phyloP scores from a whole-genome alignment of 2,888 invertebrate genomes.

The Cosmorhoe ocellata region DNA sequence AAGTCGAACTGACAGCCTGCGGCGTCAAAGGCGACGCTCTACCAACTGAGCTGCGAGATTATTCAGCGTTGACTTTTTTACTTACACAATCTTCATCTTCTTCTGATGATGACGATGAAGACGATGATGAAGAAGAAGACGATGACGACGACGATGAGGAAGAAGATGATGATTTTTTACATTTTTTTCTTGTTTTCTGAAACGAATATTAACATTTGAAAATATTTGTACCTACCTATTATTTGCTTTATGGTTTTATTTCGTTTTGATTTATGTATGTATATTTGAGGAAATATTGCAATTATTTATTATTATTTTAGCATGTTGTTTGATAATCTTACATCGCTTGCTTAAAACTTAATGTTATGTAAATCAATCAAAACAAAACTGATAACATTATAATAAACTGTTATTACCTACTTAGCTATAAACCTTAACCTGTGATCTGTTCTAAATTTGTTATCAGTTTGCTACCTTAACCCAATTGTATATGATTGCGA shows the following conservation, averaged over 20 bases:
- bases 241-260: too few species aligned
- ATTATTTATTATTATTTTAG: too few species aligned
- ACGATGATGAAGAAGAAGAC: constrained; percentile 46
- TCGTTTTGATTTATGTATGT: too few species aligned
- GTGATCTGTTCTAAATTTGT: constrained; percentile 45
- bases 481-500: too few species aligned
- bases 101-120: constrained; percentile 46
- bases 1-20: too few species aligned
- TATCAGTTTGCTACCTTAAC: constrained; percentile 28
- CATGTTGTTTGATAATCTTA: too few species aligned
- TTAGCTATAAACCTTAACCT: constrained; percentile 40
- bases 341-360: too few species aligned
- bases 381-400: background rate
- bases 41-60: too few species aligned
- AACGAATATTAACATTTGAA: constrained; percentile 10
- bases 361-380: background rate
- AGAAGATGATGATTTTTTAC: constrained; percentile 48
- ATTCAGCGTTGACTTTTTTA: background rate
- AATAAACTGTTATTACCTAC: background rate
- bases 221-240: background rate
- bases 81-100: constrained; percentile 39
- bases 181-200: constrained; percentile 40
- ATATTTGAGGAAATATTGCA: too few species aligned
- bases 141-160: constrained; percentile 52
- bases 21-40: too few species aligned